Conservation (phyloP, 2,113 vertebrate genomes). For the Hylia prasina region DNA sequence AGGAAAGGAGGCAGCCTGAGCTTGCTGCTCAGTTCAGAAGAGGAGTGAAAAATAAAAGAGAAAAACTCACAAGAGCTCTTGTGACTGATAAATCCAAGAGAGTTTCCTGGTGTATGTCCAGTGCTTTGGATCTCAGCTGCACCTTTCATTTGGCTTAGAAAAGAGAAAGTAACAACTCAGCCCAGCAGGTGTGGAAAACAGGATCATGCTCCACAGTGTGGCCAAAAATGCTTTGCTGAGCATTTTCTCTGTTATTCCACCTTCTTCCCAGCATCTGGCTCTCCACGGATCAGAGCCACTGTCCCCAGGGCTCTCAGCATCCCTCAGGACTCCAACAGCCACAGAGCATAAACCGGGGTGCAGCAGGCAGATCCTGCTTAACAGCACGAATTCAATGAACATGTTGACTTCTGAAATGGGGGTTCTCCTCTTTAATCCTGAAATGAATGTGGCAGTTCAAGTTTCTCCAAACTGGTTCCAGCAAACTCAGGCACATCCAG, state of each 20-base stretch:
- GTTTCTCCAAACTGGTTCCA: neutral
- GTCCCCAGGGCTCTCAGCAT: neutral
- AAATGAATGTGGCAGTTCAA: neutral
- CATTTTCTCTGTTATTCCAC: rapidly evolving
- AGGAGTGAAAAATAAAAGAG: neutral
- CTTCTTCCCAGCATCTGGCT: neutral
- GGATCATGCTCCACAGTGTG: neutral
- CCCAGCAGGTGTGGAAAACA: neutral
- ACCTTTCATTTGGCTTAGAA: neutral
- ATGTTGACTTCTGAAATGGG: neutral
- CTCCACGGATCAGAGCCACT: neutral
- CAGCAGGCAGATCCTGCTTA: rapidly evolving
- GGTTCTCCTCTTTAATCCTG: neutral
- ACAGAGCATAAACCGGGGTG: neutral
- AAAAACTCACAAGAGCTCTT: neutral
- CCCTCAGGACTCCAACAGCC: neutral
- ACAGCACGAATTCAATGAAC: rapidly evolving
- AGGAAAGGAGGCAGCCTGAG: neutral
- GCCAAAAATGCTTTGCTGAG: neutral
- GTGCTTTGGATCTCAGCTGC: neutral
- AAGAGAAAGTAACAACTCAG: neutral
- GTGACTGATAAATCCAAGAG: neutral
- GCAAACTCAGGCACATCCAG: neutral
- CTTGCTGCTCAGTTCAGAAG: neutral
- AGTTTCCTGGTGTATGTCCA: neutral